Base-by-base conservation (phyloP, 2,797 vertebrate genomes). In the Danio aesculapii region DNA sequence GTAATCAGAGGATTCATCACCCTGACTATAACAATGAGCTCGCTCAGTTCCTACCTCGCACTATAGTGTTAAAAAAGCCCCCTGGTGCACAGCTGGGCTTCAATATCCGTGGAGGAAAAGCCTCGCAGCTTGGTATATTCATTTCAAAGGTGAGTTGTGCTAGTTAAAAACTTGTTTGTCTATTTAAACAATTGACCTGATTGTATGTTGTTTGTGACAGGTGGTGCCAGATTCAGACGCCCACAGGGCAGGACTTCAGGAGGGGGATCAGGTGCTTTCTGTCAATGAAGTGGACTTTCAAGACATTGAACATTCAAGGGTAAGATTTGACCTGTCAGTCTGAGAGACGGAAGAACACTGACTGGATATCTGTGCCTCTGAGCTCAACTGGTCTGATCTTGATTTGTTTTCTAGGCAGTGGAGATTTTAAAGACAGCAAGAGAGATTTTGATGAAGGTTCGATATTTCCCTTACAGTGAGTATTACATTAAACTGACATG, bases 241-340 rank as follows among this genome's bases (percentile, higher is more conserved):
- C 0, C 97, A 99, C 87, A 93, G 96, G 84, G 98, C 97, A 2
- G 97, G 97, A 55, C 94, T 99, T 49, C 98, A 99, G 90, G 97
- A 99, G 84, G 98, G 98, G 50, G 98, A 99, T 89, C 97, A 99
- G 90, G 98, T 99, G 72, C 94, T 99, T 6, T 97, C 97, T 4
- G 98, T 99, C 47, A 99, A 99, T 8, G 97, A 99, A 1, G 97
- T 98, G 62, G 98, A 99, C 92, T 99, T 99, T 89, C 98, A 99
- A 92, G 98, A 99, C 88, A 99, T 99, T 62, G 98, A 99, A 81
- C 98, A 99, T 87, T 96, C 97, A 68, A 97, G 96, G 94, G 97
- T 98, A 87, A 92, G 92, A 52, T 63, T 66, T 14, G 57, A 58
- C 16, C 9, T 30, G 46, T n/a, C 30, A 30, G 30, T 30, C 30